Conservation (phyloP, 2,888 invertebrate species). For the Syritta pipiens region DNA sequence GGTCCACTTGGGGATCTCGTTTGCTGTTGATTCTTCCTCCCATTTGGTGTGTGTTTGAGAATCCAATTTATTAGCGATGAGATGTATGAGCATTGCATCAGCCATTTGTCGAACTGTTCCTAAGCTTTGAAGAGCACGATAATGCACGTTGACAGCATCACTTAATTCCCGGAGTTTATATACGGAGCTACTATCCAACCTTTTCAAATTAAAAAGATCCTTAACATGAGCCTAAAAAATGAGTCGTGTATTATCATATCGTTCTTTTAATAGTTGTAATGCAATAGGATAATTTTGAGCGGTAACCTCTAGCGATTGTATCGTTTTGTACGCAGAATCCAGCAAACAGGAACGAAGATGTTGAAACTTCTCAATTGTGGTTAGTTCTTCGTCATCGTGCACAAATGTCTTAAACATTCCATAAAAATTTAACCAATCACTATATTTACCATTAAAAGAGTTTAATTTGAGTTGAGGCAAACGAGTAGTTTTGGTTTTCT, state of each 20-base stretch:
- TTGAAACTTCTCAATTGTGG: conserved; percentile 23
- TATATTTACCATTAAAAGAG: conserved; percentile 17
- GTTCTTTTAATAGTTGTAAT: background rate
- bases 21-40: background rate
- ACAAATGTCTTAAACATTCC: conserved; percentile 14
- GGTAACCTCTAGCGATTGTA: conserved; percentile 11
- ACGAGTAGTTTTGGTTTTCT: background rate
- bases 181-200: no score
- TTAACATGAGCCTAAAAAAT: conserved; percentile 27
- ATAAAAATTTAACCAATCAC: conserved; percentile 26
- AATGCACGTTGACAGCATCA: background rate
- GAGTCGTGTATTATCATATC: no score
- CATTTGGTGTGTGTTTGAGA: background rate
- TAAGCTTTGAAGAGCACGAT: background rate
- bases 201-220: conserved; percentile 12
- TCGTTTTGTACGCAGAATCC: conserved; percentile 2
- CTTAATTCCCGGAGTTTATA: background rate
- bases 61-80: background rate
- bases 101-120: background rate
- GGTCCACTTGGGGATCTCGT: conserved; percentile 1
- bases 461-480: conserved; percentile 22
- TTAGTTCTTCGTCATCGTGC: conserved; percentile 4
- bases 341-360: conserved; percentile 21
- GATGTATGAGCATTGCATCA: conserved; percentile 1
- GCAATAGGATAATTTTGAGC: conserved; percentile 5